phyloP scores from a whole-genome alignment of 2,797 vertebrate species.

The Rallus crepitans region DNA sequence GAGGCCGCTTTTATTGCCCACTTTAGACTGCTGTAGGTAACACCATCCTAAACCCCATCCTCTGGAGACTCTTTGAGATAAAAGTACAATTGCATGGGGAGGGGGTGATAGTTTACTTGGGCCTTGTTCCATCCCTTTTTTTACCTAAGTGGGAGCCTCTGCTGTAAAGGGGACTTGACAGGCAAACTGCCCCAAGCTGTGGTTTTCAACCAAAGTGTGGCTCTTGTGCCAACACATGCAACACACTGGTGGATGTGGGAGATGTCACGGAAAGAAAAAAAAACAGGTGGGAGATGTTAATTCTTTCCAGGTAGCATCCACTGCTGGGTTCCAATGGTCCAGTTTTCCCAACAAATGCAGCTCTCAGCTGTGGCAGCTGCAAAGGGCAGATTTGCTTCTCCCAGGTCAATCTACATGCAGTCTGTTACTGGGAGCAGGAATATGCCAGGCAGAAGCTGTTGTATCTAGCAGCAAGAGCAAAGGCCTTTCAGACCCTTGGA shows the following conservation, averaged over 20 bases:
- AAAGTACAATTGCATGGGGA: not conserved
- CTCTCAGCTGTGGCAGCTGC: not conserved
- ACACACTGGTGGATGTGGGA: not conserved
- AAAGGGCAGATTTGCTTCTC: not conserved
- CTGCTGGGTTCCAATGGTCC: not conserved
- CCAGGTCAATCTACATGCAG: not conserved
- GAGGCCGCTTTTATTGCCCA: not conserved
- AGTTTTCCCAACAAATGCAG: not conserved
- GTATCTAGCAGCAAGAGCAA: not conserved
- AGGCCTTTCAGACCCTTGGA: slow-evolving; percentile 11
- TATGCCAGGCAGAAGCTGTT: not conserved
- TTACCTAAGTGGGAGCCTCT: not conserved
- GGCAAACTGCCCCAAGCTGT: not conserved
- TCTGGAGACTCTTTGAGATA: not conserved
- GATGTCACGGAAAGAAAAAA: not conserved
- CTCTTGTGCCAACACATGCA: not conserved
- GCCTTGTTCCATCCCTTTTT: not conserved
- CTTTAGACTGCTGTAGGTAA: not conserved
- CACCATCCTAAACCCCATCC: not conserved
- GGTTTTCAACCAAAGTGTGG: not conserved
- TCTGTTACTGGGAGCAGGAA: not conserved
- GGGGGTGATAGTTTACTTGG: not conserved
- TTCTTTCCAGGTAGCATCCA: not conserved
- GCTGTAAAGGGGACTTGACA: not conserved
- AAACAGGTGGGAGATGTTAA: not conserved